Evolutionary conservation across 53 echinoderm and acorn worm species (phyloP), one percentile per base, ranked within the genome.

Genomic region (Hippasteria phrygiana): DNA sequence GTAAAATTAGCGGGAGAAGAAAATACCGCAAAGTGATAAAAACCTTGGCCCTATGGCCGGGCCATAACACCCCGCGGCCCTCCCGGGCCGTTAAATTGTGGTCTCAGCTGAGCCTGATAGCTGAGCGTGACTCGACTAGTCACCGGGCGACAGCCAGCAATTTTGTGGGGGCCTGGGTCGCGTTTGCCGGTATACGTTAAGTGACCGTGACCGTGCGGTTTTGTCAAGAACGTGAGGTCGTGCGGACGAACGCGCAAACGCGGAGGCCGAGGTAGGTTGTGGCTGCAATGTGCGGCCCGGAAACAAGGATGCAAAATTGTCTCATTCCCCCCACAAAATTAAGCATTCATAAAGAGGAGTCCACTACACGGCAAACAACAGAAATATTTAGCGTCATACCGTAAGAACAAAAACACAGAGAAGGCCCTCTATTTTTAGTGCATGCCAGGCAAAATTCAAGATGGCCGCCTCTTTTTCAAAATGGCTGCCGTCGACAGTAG

Each of bases 21-120:
- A 73, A n/a, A 14, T 42, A 75, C 75, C 75, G 51, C 75, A 50
- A 51, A 75, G 34, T 32, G 31, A 50, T 50, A 75, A 34, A 48
- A 31, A 82, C 45, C 82, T 66, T 82, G 65, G 82, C 66, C 82
- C 82, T 66, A 12, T 62, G 43, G 35, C 14, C 31, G 43, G 64
- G 42, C 46, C 27, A 18, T 28, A 32, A 75, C 48, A 75, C 66
- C 73, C 33, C 10, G 37, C 10, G 69, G 6, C 56, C 78, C 78
- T 20, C 78, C 78, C 59, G 26, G 75, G 56, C 42, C 78, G 43
- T 59, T 24, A 59, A 41, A 41, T 33, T 41, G 73, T 43, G 43
- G 42, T 43, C 32, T 39, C 38, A 40, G 59, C 79, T 54, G 56
- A 79, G 22, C 0, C 11, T 66, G 67, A n/a, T n/a, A n/a, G n/a